A percentile compares a stretch with the other conserved stretches of the same genome.
These are phyloP conservation scores for Dinocampus coccinellae DNA, from an alignment of 2,888 invertebrate genomes.

Conservation along the genomic window DNA sequence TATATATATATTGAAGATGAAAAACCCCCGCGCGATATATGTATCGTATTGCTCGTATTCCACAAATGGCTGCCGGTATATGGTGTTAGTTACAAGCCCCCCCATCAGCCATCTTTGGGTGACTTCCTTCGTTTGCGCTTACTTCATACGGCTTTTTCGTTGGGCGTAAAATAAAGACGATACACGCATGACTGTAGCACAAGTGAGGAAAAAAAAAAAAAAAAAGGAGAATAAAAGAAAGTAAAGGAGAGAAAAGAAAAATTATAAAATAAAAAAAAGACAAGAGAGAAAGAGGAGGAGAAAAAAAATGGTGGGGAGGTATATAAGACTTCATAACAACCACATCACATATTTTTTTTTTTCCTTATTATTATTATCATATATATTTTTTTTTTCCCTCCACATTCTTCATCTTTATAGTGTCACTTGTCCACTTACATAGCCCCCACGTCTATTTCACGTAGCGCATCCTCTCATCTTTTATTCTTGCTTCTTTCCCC, in stretches of 20 bases:
- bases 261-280: neutral
- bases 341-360: constrained; percentile 1
- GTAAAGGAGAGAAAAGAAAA: neutral
- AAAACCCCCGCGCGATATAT: constrained; percentile 52
- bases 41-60: constrained; percentile 63
- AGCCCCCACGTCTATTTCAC: constrained; percentile 4
- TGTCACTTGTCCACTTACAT: constrained; percentile 17
- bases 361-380: neutral
- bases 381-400: neutral
- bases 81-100: constrained; percentile 64
- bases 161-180: constrained; percentile 29
- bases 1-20: constrained; percentile 55
- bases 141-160: constrained; percentile 45
- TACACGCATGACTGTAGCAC: constrained; percentile 14
- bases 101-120: constrained; percentile 64
- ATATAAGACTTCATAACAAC: constrained; percentile 22
- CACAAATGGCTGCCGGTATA: constrained; percentile 64
- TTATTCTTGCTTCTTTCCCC: constrained; percentile 18
- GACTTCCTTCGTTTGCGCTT: constrained; percentile 61
- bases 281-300: neutral
- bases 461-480: constrained; percentile 3
- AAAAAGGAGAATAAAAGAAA: neutral
- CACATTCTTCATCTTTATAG: constrained; percentile 5
- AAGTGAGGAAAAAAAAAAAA: neutral
- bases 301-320: constrained; percentile 6